Evolutionary conservation across 2,888 invertebrate species (phyloP).

Genomic region (Pheosia gnoma): DNA sequence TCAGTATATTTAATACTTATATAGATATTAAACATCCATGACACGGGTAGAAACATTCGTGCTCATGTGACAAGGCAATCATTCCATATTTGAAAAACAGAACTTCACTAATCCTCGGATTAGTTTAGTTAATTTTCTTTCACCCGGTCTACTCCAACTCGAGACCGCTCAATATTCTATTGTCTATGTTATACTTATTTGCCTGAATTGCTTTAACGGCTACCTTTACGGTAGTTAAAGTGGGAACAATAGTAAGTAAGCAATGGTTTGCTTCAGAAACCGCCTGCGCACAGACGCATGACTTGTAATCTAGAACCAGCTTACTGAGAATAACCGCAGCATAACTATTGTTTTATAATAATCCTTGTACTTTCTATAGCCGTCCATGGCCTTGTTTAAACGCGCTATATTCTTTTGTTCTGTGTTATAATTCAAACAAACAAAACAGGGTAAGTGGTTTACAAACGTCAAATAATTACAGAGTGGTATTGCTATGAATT

Average conservation of each 20-base stretch:
- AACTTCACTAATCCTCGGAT: neutral
- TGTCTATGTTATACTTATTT: constrained; percentile 11
- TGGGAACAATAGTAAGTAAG: constrained; percentile 7
- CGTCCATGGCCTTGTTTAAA: constrained; percentile 23
- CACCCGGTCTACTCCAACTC: neutral
- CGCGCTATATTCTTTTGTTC: constrained; percentile 18
- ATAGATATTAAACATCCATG: no score
- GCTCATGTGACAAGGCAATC: neutral
- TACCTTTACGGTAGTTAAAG: constrained; percentile 12
- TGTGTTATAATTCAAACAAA: neutral
- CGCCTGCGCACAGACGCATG: neutral
- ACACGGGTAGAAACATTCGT: no score
- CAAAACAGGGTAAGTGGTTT: neutral
- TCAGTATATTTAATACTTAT: no score
- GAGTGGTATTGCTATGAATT: constrained; percentile 32
- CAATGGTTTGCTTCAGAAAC: neutral
- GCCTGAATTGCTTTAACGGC: neutral
- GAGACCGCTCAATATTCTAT: constrained; percentile 6
- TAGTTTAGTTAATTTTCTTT: neutral
- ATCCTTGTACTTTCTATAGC: constrained; percentile 47
- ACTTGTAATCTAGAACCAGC: constrained; percentile 2
- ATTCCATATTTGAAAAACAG: neutral
- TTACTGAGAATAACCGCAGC: constrained; percentile 30
- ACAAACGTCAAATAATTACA: neutral
- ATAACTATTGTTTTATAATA: constrained; percentile 36